phyloP scores from a whole-genome alignment of 1,140 invertebrate genomes.

The Leptoteleia sp. region DNA sequence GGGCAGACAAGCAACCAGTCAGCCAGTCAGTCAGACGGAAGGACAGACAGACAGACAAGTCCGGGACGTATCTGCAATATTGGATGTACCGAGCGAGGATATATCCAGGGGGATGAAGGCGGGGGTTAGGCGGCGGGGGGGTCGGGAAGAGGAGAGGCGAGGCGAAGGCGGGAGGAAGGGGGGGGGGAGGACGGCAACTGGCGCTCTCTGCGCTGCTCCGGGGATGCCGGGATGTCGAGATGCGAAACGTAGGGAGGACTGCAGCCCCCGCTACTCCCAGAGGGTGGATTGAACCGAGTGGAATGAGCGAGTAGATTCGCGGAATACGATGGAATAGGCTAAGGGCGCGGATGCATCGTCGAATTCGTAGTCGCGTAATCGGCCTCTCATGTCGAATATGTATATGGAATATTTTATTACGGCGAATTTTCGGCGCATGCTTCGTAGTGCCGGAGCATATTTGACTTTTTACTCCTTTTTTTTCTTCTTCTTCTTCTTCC shows the following conservation, averaged over 20 bases:
- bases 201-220: constrained; percentile 67
- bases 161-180: constrained; percentile 17
- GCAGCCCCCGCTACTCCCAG: constrained; percentile 73
- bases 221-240: constrained; percentile 74
- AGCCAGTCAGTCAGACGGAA: constrained; percentile 24
- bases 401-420: constrained; percentile 54
- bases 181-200: constrained; percentile 28
- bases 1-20: constrained; percentile 42
- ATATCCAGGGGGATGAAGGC: constrained; percentile 61
- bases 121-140: constrained; percentile 26
- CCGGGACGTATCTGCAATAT: constrained; percentile 75
- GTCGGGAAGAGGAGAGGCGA: constrained; percentile 4
- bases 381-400: constrained; percentile 54
- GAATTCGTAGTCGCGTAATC: constrained; percentile 70
- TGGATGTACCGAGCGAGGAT: constrained; percentile 74
- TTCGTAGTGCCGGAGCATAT: neutral
- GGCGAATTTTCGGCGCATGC: constrained; percentile 22
- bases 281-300: constrained; percentile 71
- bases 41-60: constrained; percentile 66
- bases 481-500: no score
- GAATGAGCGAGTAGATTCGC: constrained; percentile 75
- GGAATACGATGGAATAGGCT: constrained; percentile 75
- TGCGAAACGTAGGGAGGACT: constrained; percentile 75
- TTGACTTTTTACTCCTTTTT: no score
- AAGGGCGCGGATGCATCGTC: constrained; percentile 71